Evolutionary conservation across 1,140 invertebrate genomes (phyloP).

Genomic region (Proales similis): DNA sequence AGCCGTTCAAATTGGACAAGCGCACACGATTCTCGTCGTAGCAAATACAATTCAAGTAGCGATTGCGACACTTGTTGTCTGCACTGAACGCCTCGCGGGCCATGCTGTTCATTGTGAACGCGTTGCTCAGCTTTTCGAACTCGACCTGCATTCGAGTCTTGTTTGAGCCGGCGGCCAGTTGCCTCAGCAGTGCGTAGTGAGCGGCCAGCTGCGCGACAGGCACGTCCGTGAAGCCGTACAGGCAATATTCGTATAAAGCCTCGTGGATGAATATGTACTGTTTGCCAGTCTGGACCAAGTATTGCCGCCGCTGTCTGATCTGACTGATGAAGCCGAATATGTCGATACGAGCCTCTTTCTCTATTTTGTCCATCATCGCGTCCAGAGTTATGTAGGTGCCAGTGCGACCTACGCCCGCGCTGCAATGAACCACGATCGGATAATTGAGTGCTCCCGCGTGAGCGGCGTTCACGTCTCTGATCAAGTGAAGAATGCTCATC

Average conservation of each 20-base stretch:
- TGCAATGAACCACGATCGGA: conserved; percentile 84
- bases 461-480: conserved; percentile 21
- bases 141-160: conserved; percentile 1
- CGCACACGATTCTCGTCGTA: conserved; percentile 31
- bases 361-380: conserved; percentile 93
- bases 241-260: conserved; percentile 27
- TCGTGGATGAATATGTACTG: conserved; percentile 36
- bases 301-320: conserved; percentile 88
- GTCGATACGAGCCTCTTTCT: conserved; percentile 95
- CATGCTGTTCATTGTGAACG: conserved; percentile 11
- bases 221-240: conserved; percentile 31
- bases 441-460: conserved; percentile 60
- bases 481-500: conserved; percentile 32
- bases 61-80: conserved; percentile 26
- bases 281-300: conserved; percentile 94
- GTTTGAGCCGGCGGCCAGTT: not conserved
- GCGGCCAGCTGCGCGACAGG: not conserved
- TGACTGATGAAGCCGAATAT: conserved; percentile 97
- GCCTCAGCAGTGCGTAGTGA: conserved; percentile 6
- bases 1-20: conserved; percentile 11
- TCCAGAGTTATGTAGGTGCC: conserved; percentile 96
- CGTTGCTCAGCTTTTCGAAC: conserved; percentile 5
- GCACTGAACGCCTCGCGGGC: conserved; percentile 23
- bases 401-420: conserved; percentile 67
- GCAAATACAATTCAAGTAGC: conserved; percentile 20